Conservation (phyloP, 2,888 invertebrate species). For the Synergus gifuensis region DNA sequence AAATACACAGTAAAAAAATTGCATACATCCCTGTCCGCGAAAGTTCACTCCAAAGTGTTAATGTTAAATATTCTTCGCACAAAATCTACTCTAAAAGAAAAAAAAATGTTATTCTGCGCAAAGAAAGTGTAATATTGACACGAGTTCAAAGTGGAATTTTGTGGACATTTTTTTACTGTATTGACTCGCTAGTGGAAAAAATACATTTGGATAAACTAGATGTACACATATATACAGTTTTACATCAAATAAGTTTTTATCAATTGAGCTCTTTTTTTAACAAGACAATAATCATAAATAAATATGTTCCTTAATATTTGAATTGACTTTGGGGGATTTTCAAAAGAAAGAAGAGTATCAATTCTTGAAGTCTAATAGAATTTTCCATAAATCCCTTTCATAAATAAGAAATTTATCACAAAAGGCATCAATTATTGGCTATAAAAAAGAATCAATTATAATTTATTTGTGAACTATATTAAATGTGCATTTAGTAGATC, state of each 20-base stretch:
- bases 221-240: neutral
- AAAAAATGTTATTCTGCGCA: neutral
- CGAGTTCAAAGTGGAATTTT: neutral
- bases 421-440: neutral
- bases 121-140: neutral
- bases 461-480: neutral
- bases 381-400: too few relatives aligned
- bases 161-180: neutral
- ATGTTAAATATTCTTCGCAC: neutral
- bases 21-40: neutral
- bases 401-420: too few relatives aligned
- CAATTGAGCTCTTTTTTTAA: constrained; percentile 1
- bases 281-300: neutral
- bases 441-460: neutral
- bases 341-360: too few relatives aligned
- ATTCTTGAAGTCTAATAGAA: too few relatives aligned
- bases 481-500: constrained; percentile 4
- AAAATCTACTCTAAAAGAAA: neutral
- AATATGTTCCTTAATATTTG: too few relatives aligned
- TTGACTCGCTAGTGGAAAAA: neutral
- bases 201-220: neutral
- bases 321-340: too few relatives aligned
- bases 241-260: neutral
- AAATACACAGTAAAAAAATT: neutral
- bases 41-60: neutral